Evolutionary conservation across 2,888 invertebrate genomes (phyloP).

Genomic region (Thalpophila matura): DNA sequence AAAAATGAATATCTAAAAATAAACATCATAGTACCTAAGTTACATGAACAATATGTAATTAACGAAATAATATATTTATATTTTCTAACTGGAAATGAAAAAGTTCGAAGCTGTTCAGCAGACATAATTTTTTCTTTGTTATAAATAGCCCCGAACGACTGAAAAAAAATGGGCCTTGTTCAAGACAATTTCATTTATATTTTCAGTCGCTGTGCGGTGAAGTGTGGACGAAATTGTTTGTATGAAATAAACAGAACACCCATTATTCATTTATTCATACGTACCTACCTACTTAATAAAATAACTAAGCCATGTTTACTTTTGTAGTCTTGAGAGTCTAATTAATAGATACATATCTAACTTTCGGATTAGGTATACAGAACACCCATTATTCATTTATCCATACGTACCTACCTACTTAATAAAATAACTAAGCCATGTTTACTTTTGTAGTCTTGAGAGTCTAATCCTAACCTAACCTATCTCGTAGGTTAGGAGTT

Average conservation of each 20-base stretch:
- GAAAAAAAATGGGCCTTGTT: conserved; percentile 56
- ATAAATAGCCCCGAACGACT: conserved; percentile 56
- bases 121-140: conserved; percentile 32
- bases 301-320: not conserved
- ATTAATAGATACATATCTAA: not conserved
- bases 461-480: no score
- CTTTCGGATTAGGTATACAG: no score
- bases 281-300: no score
- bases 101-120: conserved; percentile 14
- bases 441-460: no score
- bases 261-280: no score
- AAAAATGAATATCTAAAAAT: conserved; percentile 3
- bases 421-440: no score
- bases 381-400: no score
- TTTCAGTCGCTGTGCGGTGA: not conserved
- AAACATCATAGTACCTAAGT: not conserved
- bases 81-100: not conserved
- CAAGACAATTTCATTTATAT: conserved; percentile 23
- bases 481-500: no score
- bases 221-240: not conserved
- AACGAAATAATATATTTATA: not conserved
- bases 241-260: not conserved
- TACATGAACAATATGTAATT: not conserved
- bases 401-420: no score
- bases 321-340: not conserved